phyloP scores from a whole-genome alignment of 2,797 vertebrate species.

The Neosilurus mollespiculum region DNA sequence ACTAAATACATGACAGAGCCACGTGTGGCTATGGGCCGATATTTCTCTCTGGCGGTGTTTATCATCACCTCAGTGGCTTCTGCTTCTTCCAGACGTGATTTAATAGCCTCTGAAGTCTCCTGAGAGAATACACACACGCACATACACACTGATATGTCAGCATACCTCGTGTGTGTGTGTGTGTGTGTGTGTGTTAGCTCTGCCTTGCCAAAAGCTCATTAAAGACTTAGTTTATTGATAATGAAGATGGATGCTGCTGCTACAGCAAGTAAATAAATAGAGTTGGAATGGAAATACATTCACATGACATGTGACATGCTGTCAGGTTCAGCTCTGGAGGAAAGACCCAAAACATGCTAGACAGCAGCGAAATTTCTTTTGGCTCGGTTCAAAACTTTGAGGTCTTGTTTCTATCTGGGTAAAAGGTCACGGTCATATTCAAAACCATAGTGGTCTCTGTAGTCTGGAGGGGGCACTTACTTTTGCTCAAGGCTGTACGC shows the following conservation, averaged over 20 bases:
- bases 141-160: conserved; percentile 36
- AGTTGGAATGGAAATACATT: background rate
- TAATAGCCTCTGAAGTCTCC: conserved; percentile 78
- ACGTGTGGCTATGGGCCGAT: conserved; percentile 75
- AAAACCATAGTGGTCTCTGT: background rate
- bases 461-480: background rate
- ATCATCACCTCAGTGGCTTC: conserved; percentile 80
- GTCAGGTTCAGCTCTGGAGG: background rate
- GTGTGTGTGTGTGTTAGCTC: background rate
- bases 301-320: too few species aligned
- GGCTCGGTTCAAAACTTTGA: too few species aligned
- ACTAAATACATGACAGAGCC: conserved; percentile 82
- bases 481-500: background rate
- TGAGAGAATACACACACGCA: conserved; percentile 46
- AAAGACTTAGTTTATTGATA: background rate
- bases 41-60: conserved; percentile 74
- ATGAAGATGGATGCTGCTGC: conserved; percentile 21
- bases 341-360: too few species aligned
- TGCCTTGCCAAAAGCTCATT: background rate
- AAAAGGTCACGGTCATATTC: background rate
- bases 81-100: conserved; percentile 74
- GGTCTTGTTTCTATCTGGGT: background rate
- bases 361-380: background rate
- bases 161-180: too few species aligned
- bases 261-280: background rate